phyloP scores from a whole-genome alignment of 2,888 invertebrate species.

The Idaea straminata region DNA sequence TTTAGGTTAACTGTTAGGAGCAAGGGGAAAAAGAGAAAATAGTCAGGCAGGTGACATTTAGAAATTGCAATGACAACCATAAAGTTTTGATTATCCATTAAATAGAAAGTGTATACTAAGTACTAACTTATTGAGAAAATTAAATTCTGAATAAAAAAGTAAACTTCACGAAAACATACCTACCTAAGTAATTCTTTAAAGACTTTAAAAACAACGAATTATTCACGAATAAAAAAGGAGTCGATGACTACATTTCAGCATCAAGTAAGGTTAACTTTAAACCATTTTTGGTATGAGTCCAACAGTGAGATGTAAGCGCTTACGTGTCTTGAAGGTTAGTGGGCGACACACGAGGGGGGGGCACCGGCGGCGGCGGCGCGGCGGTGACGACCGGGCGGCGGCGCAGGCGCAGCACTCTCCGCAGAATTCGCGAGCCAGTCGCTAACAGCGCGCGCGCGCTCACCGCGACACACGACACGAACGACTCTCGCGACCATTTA shows the following conservation, averaged over 20 bases:
- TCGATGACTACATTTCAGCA: conserved; percentile 45
- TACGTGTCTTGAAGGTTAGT: conserved; percentile 74
- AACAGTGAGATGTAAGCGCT: conserved; percentile 70
- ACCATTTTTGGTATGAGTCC: conserved; percentile 75
- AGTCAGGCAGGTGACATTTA: background rate
- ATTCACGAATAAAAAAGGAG: conserved; percentile 11
- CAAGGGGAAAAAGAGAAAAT: background rate
- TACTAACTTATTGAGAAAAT: too few species aligned
- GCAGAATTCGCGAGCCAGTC: conserved; percentile 72
- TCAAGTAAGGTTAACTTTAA: conserved; percentile 53
- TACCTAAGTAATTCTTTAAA: conserved; percentile 1
- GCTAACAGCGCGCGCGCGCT: conserved; percentile 73
- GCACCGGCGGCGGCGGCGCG: conserved; percentile 32
- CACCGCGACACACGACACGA: conserved; percentile 67
- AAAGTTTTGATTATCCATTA: too few species aligned
- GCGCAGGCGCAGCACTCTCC: conserved; percentile 40
- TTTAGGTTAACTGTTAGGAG: background rate
- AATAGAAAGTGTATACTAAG: too few species aligned
- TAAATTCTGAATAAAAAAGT: too few species aligned
- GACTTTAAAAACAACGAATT: conserved; percentile 3
- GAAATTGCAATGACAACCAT: too few species aligned
- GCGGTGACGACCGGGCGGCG: conserved; percentile 48
- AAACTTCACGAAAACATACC: too few species aligned
- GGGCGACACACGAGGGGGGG: conserved; percentile 47
- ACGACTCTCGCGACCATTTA: conserved; percentile 71